Evolutionary conservation across 2,888 invertebrate species (phyloP), one percentile per base, ranked within the genome.

Genomic region (Apodemia zela): DNA sequence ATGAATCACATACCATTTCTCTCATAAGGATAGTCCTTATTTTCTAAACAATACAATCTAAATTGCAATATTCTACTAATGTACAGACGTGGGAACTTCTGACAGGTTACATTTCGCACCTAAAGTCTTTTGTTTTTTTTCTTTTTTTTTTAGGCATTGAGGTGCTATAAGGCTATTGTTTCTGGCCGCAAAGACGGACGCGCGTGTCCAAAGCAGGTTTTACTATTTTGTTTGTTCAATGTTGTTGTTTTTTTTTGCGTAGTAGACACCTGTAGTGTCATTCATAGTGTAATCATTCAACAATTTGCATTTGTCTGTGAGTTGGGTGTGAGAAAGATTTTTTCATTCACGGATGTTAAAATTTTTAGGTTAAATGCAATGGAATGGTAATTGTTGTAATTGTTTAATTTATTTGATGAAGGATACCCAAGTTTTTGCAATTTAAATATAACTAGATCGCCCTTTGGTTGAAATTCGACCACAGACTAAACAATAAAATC

Each of bases 191-290:
- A 85, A 81, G 80, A 68, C 68, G 73, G 71, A 85, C 81, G 82
- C 82, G 78, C 89, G 89, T 89, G 90, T 87, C 89, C 82, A 71
- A 77, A 77, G 79, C 79, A 80, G 81, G 85, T 81, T 85, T 82
- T 78, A 81, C 80, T 75, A 72, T 76, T 74, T 79, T 45, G 54
- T 82, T 79, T 84, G 81, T 85, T 84, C 81, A 75, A 78, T 75
- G 66, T 67, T 71, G 76, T 77, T 42, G 15, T 38, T 42, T 79
- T 82, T 82, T 80, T 76, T 71, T 72, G 66, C 69, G 71, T 72
- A 72, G 75, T 83, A 80, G 85, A 78, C 89, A 90, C 90, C 89
- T 89, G 88, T 80, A 72, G 89, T 62, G 85, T 78, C 76, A 86
- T 89, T 89, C 81, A 84, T 72, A 73, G 60, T 7, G 72, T 71